A percentile compares a stretch with the other conserved stretches of the same genome.
phyloP scores from a whole-genome alignment of 2,797 vertebrate genomes.

The Alcedo quadribrachys region DNA sequence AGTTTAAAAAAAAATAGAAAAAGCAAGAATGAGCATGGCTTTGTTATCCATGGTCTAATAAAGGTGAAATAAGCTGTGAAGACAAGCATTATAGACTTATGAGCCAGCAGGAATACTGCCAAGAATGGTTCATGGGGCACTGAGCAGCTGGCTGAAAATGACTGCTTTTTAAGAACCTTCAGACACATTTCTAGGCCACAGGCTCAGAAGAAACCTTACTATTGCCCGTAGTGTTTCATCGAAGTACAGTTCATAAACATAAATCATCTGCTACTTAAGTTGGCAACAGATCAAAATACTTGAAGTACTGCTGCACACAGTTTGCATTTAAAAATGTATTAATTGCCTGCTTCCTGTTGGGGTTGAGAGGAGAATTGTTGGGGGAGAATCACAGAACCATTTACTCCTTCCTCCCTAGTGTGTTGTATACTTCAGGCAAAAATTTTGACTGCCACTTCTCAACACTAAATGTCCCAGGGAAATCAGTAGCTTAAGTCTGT shows the following conservation, averaged over 20 bases:
- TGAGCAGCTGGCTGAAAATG: slow-evolving; percentile 25
- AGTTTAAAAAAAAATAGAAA: neutral
- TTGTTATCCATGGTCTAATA: slow-evolving; percentile 34
- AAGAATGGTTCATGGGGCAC: slow-evolving; percentile 30
- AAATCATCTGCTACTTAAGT: neutral
- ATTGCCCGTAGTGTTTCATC: neutral
- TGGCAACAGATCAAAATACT: neutral
- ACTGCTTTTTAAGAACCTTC: slow-evolving; percentile 12
- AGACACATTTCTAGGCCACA: neutral
- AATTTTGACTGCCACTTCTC: neutral
- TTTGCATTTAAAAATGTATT: neutral
- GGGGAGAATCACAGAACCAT: neutral
- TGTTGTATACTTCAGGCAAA: neutral
- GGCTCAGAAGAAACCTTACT: neutral
- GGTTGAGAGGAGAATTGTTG: neutral
- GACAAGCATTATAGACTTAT: neutral
- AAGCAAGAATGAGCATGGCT: neutral
- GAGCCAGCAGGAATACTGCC: slow-evolving; percentile 28
- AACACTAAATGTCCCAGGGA: neutral
- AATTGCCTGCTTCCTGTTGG: neutral
- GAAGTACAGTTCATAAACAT: neutral
- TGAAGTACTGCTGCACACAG: neutral
- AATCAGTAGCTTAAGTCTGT: neutral
- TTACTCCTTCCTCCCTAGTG: neutral
- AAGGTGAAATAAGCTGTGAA: slow-evolving; percentile 58